A percentile compares a stretch with the other conserved stretches of the same genome.
phyloP scores from a whole-genome alignment of 2,888 invertebrate species.

The Tupiocoris notatus region DNA sequence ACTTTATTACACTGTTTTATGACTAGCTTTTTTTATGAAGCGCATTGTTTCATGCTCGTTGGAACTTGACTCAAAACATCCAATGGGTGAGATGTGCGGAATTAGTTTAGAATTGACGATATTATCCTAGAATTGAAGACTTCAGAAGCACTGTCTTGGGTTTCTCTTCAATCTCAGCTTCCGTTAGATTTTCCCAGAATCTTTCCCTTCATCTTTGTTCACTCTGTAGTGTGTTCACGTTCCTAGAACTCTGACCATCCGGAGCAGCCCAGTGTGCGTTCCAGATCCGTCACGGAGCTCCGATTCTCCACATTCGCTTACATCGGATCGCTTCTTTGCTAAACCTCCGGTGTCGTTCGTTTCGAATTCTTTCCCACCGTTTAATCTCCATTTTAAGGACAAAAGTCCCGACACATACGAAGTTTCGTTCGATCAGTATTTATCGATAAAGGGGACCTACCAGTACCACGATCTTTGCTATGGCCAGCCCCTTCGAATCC shows the following conservation, averaged over 20 bases:
- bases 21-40: too few relatives aligned
- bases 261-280: neutral
- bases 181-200: neutral
- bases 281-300: neutral
- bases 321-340: neutral
- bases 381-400: neutral
- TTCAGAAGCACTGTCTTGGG: neutral
- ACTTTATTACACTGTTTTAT: too few relatives aligned
- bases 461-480: slow-evolving; percentile 28
- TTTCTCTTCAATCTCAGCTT: neutral
- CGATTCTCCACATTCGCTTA: neutral
- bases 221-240: too few relatives aligned
- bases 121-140: too few relatives aligned
- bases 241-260: neutral
- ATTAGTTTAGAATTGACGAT: too few relatives aligned
- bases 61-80: too few relatives aligned
- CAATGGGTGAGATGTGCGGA: too few relatives aligned
- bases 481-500: slow-evolving; percentile 24
- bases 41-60: too few relatives aligned
- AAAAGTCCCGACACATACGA: slow-evolving; percentile 31
- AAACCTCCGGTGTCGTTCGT: neutral
- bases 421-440: slow-evolving; percentile 4
- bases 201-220: neutral
- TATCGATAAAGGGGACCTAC: slow-evolving; percentile 1
- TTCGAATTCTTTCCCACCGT: neutral